A percentile compares a stretch with the other conserved stretches of the same genome.
Conservation (phyloP, 2,888 invertebrate species). For the Willowsia nigromaculata region DNA sequence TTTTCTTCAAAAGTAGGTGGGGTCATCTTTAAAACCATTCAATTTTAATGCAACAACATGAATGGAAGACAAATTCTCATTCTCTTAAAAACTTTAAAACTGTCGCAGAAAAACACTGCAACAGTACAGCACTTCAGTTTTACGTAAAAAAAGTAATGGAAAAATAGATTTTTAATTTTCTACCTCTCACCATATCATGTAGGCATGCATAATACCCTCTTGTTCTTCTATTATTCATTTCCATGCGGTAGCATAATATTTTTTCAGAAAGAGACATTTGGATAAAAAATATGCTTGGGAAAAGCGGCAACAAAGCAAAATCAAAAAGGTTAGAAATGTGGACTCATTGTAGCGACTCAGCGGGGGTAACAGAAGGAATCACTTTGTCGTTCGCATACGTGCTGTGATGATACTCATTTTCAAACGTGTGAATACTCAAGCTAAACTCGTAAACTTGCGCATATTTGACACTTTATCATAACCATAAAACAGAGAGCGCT, state of each 20-base stretch:
- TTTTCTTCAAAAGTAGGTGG: conserved; percentile 49
- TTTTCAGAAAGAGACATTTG: conserved; percentile 73
- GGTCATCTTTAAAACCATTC: conserved; percentile 33
- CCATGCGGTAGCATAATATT: conserved; percentile 22
- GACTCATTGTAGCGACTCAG: conserved; percentile 77
- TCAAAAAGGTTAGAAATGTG: conserved; percentile 74
- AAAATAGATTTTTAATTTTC: conserved; percentile 7
- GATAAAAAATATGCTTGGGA: conserved; percentile 66
- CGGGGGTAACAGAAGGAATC: conserved; percentile 73
- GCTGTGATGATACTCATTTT: conserved; percentile 42
- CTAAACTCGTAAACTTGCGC: conserved; percentile 47
- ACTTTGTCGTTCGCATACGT: conserved; percentile 41
- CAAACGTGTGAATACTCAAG: conserved; percentile 42
- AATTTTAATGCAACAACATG: conserved; percentile 30
- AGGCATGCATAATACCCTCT: background rate
- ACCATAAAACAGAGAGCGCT: conserved; percentile 53
- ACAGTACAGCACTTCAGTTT: background rate
- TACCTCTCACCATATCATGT: background rate
- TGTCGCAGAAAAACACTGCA: conserved; percentile 75
- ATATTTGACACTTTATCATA: conserved; percentile 54
- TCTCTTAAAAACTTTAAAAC: conserved; percentile 71
- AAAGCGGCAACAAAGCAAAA: conserved; percentile 76
- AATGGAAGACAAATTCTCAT: conserved; percentile 16
- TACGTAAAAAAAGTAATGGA: background rate
- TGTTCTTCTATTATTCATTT: conserved; percentile 17